A percentile compares a stretch with the other conserved stretches of the same genome.
Evolutionary conservation across 1,140 invertebrate species (phyloP).

Genomic region (Myzus persicae): DNA sequence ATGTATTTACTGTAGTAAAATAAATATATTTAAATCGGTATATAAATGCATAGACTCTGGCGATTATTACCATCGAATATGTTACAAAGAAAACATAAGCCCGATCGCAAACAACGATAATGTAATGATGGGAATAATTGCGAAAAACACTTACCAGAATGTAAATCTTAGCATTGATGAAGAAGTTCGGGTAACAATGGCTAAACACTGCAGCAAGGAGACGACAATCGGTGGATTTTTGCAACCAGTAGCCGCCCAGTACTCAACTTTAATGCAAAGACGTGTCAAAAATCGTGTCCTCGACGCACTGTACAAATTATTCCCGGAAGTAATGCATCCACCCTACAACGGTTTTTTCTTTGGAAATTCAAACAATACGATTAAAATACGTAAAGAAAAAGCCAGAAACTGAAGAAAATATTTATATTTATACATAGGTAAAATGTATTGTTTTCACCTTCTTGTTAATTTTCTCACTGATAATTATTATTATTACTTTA

Average conservation of each 20-base stretch:
- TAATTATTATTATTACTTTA: no score
- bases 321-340: neutral
- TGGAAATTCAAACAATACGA: neutral
- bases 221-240: neutral
- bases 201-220: neutral
- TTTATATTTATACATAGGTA: no score
- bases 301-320: neutral
- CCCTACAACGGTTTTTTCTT: neutral
- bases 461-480: no score
- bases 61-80: neutral
- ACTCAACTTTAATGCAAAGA: neutral
- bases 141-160: neutral
- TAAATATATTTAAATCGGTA: neutral
- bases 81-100: neutral
- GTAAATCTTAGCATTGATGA: neutral
- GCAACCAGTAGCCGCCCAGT: neutral
- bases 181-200: neutral
- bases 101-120: neutral
- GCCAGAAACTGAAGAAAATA: neutral
- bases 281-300: neutral
- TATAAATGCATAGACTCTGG: neutral
- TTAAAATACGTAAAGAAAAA: neutral
- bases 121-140: neutral
- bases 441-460: no score
- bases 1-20: neutral